Base-by-base conservation (phyloP, 1,140 invertebrate genomes). In the Pantala flavescens region DNA sequence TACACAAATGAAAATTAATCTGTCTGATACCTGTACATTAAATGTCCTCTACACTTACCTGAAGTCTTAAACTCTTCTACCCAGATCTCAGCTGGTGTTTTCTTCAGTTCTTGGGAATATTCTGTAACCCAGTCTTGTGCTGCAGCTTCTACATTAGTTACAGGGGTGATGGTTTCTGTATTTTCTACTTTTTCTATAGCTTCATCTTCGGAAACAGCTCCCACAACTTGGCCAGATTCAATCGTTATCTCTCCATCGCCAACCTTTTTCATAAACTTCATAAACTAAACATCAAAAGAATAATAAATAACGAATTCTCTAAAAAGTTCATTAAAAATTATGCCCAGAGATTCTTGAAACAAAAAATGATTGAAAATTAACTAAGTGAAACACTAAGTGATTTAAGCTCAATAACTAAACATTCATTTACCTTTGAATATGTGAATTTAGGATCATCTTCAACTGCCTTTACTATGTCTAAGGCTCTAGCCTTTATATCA, bases 211-310 rank as follows among this genome's bases (percentile, higher is more conserved):
- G 71, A 73, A 71, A 74, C 49, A 71, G 28, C 19, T 24, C 75
- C 75, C n/a, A 24, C 49, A 70, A 75, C 75, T 76, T 83, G 81
- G 43, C 80, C 80, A 71, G 83, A 80, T 77, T 84, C 86, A 76
- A 86, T 82, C 75, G 78, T 84, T 73, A 84, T 81, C 80, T 88
- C 85, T 21, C 86, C 88, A 78, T 90, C 89, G 79, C 88, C 88
- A 76, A 93, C 88, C 83, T 90, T 88, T 79, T 90, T 88, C 87
- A 95, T 93, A 83, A 94, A 95, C 81, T 90, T 90, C 89, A 94
- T 92, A 81, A 94, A 94, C 85, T 93, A 86, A 72, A 81, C 80
- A 75, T 36, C 28, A 36, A 36, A 36, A 75, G 71, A 76, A 70
- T 21, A 28, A 75, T 70, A 73, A 74, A 73, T 28, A 24, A 49